Percentiles rank a stretch among this genome's conserved stretches.
Evolutionary conservation across 2,888 invertebrate species (phyloP).

Genomic region (Chamaedrilus cognettii): DNA sequence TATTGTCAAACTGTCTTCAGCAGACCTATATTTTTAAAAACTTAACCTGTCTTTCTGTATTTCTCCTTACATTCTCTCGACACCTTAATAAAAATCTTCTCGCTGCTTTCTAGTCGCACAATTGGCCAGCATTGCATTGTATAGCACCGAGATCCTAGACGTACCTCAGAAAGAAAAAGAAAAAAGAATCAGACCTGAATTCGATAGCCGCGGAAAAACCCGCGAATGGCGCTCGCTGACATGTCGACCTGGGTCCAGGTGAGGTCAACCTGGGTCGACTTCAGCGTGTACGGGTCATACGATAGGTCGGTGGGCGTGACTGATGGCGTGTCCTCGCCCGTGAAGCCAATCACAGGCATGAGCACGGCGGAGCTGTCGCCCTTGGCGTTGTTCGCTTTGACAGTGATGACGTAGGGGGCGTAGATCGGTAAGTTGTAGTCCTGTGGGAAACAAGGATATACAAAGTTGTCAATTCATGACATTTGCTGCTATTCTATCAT

Average conservation of each 20-base stretch:
- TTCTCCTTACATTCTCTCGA: no score
- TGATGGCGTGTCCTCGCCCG: slow-evolving; percentile 71
- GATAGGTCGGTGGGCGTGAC: slow-evolving; percentile 28
- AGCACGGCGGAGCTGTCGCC: slow-evolving; percentile 84
- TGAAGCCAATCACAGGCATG: slow-evolving; percentile 81
- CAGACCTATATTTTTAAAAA: no score
- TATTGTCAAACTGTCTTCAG: no score
- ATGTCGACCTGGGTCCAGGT: slow-evolving; percentile 50
- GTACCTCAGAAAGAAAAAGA: no score
- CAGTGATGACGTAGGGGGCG: slow-evolving; percentile 85
- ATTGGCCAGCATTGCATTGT: no score
- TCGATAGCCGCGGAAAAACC: slow-evolving; percentile 56
- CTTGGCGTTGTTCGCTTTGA: slow-evolving; percentile 84
- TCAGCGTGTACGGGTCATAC: slow-evolving; percentile 27
- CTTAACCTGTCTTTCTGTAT: no score
- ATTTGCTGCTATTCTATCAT: no score
- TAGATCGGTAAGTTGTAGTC: slow-evolving; percentile 62
- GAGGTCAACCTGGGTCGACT: slow-evolving; percentile 41
- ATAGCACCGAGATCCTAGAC: no score
- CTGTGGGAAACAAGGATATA: no score
- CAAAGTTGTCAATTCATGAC: no score
- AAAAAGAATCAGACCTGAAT: slow-evolving; percentile 39
- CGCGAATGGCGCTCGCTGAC: slow-evolving; percentile 65
- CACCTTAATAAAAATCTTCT: no score
- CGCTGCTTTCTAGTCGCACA: no score